A percentile compares a stretch with the other conserved stretches of the same genome.
Conservation (phyloP, 2,888 invertebrate species). For the Hetaerina titia region DNA sequence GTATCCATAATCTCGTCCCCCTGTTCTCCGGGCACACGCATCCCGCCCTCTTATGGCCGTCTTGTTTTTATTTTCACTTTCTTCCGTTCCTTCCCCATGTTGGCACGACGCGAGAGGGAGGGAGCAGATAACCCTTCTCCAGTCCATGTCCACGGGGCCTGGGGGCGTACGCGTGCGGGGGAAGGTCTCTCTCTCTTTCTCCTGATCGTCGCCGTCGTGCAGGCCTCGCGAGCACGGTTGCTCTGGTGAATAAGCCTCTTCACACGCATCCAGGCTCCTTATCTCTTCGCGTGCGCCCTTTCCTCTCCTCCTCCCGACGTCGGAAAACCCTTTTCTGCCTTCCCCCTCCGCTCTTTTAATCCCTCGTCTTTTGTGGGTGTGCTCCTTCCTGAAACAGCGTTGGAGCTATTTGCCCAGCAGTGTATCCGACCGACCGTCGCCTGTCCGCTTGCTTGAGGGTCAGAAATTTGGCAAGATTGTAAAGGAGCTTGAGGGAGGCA, state of each 20-base stretch:
- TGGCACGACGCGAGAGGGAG: neutral
- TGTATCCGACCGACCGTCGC: neutral
- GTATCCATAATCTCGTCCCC: neutral
- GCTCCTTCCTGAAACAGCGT: neutral
- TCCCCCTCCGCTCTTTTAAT: neutral
- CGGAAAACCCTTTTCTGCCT: neutral
- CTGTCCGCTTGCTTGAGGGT: neutral
- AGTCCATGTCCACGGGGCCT: neutral
- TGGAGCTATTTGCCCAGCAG: neutral
- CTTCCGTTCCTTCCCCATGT: neutral
- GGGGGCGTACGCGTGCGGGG: neutral
- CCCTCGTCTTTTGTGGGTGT: neutral
- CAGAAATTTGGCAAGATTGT: neutral
- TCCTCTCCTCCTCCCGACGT: neutral
- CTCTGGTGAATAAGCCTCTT: constrained; percentile 11
- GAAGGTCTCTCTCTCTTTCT: neutral
- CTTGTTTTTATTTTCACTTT: neutral
- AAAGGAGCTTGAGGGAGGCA: no score
- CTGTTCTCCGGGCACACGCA: neutral
- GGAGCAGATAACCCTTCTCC: neutral
- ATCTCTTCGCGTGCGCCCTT: neutral
- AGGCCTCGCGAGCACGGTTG: no score
- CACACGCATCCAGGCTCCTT: neutral
- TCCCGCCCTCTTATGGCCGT: neutral
- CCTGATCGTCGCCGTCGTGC: neutral